Evolutionary conservation across 2,797 vertebrate genomes (phyloP).

Genomic region (Parauchenoglanis punctatus): DNA sequence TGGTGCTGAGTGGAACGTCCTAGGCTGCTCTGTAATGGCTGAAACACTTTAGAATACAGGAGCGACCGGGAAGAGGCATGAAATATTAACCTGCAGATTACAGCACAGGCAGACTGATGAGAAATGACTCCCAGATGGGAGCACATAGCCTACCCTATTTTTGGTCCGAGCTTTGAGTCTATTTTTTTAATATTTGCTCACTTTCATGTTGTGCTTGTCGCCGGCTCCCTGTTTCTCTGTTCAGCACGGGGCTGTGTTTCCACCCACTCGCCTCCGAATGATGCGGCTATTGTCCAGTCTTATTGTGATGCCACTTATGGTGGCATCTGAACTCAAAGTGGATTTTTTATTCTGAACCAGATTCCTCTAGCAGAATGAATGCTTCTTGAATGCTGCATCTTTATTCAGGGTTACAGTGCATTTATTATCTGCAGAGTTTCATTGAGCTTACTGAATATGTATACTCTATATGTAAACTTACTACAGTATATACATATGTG

Average conservation of each 20-base stretch:
- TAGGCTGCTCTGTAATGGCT: constrained; percentile 56
- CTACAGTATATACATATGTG: neutral
- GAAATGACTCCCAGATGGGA: constrained; percentile 58
- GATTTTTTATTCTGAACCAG: neutral
- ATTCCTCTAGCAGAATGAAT: neutral
- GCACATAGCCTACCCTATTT: constrained; percentile 59
- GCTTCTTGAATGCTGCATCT: neutral
- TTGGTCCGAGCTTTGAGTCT: constrained; percentile 54
- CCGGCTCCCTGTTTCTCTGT: neutral
- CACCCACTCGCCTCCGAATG: neutral
- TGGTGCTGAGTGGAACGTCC: neutral
- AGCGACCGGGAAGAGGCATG: constrained; percentile 59
- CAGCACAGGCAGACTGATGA: constrained; percentile 60
- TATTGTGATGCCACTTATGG: too few relatives aligned
- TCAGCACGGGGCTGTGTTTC: neutral
- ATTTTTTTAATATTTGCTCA: constrained; percentile 14
- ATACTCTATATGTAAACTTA: too few relatives aligned
- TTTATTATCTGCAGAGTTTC: neutral
- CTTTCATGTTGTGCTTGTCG: neutral
- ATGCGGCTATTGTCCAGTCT: neutral
- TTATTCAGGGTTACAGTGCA: neutral
- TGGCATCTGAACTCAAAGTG: too few relatives aligned
- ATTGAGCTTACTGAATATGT: neutral
- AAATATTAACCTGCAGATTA: constrained; percentile 71
- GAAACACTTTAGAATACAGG: constrained; percentile 54